Evolutionary conservation across 2,888 invertebrate genomes (phyloP).

Genomic region (Lepeophtheirus nordmannii): DNA sequence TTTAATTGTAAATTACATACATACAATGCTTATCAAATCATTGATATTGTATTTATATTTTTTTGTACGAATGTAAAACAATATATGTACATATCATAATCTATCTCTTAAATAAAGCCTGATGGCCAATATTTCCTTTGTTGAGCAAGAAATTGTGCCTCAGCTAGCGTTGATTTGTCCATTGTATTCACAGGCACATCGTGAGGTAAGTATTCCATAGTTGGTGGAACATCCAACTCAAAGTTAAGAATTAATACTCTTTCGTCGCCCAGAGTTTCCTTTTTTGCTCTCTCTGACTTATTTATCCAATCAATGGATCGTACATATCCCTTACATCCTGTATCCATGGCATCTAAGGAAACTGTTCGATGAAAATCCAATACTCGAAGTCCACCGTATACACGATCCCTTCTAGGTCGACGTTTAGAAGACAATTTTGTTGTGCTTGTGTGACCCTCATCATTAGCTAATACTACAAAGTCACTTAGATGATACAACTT

Average conservation of each 20-base stretch:
- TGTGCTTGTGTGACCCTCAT: neutral
- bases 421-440: neutral
- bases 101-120: constrained; percentile 6
- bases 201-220: constrained; percentile 16
- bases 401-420: neutral
- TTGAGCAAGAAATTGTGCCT: constrained; percentile 20
- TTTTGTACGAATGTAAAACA: too few relatives aligned
- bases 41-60: too few relatives aligned
- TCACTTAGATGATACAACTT: constrained; percentile 16
- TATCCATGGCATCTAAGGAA: constrained; percentile 20
- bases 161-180: constrained; percentile 11
- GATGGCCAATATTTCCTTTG: constrained; percentile 20
- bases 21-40: too few relatives aligned
- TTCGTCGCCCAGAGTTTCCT: constrained; percentile 6
- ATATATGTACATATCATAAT: too few relatives aligned
- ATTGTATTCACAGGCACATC: constrained; percentile 15
- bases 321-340: constrained; percentile 18
- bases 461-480: neutral
- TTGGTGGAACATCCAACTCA: constrained; percentile 16
- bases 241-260: constrained; percentile 17
- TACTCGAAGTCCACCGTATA: neutral
- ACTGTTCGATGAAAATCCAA: constrained; percentile 18
- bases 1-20: too few relatives aligned
- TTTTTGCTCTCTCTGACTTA: constrained; percentile 6
- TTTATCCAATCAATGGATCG: constrained; percentile 16